Base-by-base conservation (phyloP, 1,140 invertebrate species). In the Melitaea cinxia region DNA sequence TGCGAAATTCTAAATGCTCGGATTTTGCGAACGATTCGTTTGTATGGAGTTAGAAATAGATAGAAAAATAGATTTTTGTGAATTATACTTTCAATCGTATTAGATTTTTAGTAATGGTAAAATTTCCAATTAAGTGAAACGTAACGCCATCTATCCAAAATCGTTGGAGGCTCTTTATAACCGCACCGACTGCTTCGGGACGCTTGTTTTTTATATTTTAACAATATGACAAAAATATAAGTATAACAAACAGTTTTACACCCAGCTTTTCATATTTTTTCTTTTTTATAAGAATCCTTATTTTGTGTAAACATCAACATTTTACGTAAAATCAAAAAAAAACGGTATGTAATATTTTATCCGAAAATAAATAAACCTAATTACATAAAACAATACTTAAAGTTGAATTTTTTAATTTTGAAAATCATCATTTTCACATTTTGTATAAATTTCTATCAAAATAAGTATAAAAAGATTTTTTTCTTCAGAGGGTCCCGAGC, bases 61-160 rank as follows among this genome's bases (percentile, higher is more conserved):
- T 42, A 28, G 15, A 47, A 37, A 10, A 57, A 24, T 17, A 7
- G 57, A 37, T 15, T 57, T 4, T 33, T 63, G 35, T 17, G 19
- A 53, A 30, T 7, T 14, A 5, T 26, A 6, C 5, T 35, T 45
- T 17, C 6, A 7, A n/a, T 45, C 6, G 55, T 21, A n/a, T n/a
- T n/a, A n/a, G n/a, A n/a, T n/a, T n/a, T n/a, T n/a, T n/a, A n/a
- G n/a, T n/a, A n/a, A 33, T 12, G 21, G 26, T 39, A 21, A 37
- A 21, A 47, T 33, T 57, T 52, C 15, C 14, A 42, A 50, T 83
- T 83, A 86, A 59, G 68, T 75, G 77, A 70, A 82, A 78, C 78
- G 74, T 88, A 88, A 83, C 88, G 88, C 88, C 88, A 90, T 90
- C 88, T 90, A 89, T 84, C 82, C 80, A 65, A 85, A 83, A 84